Evolutionary conservation across 2,113 vertebrate species (phyloP), one percentile per base, ranked within the genome.

Genomic region (Indri indri): DNA sequence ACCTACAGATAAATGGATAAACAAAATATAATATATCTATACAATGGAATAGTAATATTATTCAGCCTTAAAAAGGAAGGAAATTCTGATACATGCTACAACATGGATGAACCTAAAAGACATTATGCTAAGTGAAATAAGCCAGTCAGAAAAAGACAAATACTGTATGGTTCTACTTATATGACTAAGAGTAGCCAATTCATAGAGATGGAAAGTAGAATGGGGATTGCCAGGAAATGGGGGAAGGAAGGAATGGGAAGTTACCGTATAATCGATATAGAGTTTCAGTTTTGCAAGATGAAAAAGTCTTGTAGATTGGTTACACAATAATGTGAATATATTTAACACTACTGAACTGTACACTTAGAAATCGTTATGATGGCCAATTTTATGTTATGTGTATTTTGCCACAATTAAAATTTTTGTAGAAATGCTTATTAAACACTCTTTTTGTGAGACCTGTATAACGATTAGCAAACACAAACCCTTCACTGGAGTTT

Each of bases 401-500:
- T 30, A 79, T 92, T 92, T 94, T 90, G 84, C 12, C 80, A 90
- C 57, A 80, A 94, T 81, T 83, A 66, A 77, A 45, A 65, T n/a
- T 7, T 32, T 66, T 52, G 9, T n/a, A 50, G 83, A 90, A 70
- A 74, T 76, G 25, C 34, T 92, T 68, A 90, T 42, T 77, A 66
- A 96, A 71, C 50, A 86, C 70, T 80, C 27, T 85, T 82, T 85
- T 77, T 88, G 68, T 83, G 86, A 96, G 77, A 74, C 79, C 61
- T 77, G 54, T 82, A 87, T 76, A 90, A 95, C 96, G 89, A 94
- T 93, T 84, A 95, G 93, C 73, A 95, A 96, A 97, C 86, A 89
- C 74, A 74, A 90, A 92, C 52, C 11, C 84, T 97, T 83, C 89
- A 79, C 93, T 96, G 37, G 68, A 93, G 95, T 97, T 98, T 94